Conservation (phyloP, 2,888 invertebrate species). For the Linyphia triangularis region DNA sequence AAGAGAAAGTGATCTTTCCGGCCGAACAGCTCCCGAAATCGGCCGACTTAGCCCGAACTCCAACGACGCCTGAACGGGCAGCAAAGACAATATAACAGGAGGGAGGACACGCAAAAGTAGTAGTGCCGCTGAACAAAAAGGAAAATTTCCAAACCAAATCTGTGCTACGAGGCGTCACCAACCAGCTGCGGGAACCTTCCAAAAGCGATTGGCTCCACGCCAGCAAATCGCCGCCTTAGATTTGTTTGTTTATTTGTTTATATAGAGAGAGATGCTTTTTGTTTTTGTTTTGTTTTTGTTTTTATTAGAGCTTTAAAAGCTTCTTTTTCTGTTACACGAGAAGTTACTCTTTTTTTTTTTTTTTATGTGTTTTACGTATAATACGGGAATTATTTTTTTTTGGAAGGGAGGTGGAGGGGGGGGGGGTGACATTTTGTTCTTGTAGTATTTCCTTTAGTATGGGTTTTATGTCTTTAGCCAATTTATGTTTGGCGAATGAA, state of each 20-base stretch:
- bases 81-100: constrained; percentile 70
- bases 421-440: constrained; percentile 38
- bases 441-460: constrained; percentile 28
- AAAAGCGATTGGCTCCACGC: constrained; percentile 73
- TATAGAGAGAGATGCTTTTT: not conserved
- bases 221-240: constrained; percentile 57
- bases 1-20: constrained; percentile 40
- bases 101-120: constrained; percentile 9
- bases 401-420: too few species aligned
- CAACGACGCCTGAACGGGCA: constrained; percentile 68
- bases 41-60: constrained; percentile 16
- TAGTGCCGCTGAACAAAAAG: too few species aligned
- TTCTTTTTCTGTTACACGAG: constrained; percentile 35
- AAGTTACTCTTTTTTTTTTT: constrained; percentile 28
- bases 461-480: constrained; percentile 70
- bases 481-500: constrained; percentile 62
- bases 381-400: constrained; percentile 39
- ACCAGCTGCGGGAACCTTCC: constrained; percentile 69
- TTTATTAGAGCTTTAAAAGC: not conserved
- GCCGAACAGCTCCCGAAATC: constrained; percentile 22
- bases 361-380: constrained; percentile 63
- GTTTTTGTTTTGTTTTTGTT: constrained; percentile 13
- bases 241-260: constrained; percentile 33
- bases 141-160: constrained; percentile 76
- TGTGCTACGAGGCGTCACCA: constrained; percentile 65